Percentiles rank a stretch among this genome's conserved stretches.
phyloP scores from a whole-genome alignment of 2,797 vertebrate genomes.

The Fistularia tabacaria region DNA sequence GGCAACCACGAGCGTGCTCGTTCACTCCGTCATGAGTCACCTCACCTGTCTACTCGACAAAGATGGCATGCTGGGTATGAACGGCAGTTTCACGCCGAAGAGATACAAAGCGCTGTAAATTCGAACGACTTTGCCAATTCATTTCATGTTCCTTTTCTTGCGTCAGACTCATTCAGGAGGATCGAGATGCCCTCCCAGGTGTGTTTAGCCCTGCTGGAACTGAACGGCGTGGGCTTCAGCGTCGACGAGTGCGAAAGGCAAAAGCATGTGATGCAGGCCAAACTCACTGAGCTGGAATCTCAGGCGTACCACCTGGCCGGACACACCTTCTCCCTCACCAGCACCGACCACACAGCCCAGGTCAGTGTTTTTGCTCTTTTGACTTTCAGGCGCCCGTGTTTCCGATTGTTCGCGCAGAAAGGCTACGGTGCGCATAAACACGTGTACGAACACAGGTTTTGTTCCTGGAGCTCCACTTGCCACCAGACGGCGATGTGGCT shows the following conservation, averaged over 20 bases:
- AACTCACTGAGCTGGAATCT: constrained; percentile 83
- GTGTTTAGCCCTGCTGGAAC: constrained; percentile 88
- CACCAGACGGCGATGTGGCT: constrained; percentile 83
- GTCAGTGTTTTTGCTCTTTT: constrained; percentile 53
- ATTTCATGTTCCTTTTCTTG: not conserved
- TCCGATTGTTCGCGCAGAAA: not conserved
- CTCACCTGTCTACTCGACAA: constrained; percentile 78
- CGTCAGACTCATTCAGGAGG: constrained; percentile 80
- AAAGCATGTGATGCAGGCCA: constrained; percentile 92
- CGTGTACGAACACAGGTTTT: constrained; percentile 71
- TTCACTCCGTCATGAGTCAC: constrained; percentile 78
- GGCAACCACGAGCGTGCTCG: constrained; percentile 82
- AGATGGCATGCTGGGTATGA: constrained; percentile 82
- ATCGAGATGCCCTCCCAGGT: constrained; percentile 94
- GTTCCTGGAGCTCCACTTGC: constrained; percentile 92
- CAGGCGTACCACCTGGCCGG: constrained; percentile 87
- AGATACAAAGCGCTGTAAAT: not conserved
- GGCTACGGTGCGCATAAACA: too few species aligned
- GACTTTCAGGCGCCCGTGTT: not conserved
- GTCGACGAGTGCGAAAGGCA: constrained; percentile 85
- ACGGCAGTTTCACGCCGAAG: too few species aligned
- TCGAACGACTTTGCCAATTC: not conserved
- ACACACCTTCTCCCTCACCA: constrained; percentile 92
- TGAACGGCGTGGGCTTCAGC: constrained; percentile 96
- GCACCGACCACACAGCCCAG: constrained; percentile 90